Percentiles rank a stretch among this genome's conserved stretches.
Evolutionary conservation across 2,888 invertebrate species (phyloP).

Genomic region (Tipula vernalis): DNA sequence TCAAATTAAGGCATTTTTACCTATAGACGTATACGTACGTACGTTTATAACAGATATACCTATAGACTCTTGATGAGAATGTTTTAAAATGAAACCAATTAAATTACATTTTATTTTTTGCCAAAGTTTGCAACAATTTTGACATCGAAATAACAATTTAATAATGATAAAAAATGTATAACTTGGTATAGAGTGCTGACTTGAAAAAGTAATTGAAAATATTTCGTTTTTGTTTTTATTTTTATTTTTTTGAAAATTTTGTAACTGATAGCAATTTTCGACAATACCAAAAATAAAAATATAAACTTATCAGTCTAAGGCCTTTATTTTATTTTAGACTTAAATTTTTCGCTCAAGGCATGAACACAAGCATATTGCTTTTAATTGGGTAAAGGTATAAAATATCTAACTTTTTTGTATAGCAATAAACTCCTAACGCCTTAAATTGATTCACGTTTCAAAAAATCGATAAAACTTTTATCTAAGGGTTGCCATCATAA

Average conservation of each 20-base stretch:
- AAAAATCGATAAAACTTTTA: background rate
- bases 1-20: background rate
- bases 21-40: background rate
- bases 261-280: background rate
- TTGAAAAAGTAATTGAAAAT: background rate
- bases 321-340: background rate
- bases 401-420: background rate
- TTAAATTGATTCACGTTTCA: background rate
- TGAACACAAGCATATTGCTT: background rate
- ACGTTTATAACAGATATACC: background rate
- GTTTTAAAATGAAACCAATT: background rate
- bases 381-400: background rate
- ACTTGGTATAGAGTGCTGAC: background rate
- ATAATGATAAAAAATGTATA: background rate
- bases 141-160: background rate
- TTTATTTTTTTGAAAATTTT: background rate
- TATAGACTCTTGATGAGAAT: background rate
- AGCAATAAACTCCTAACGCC: background rate
- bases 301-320: background rate
- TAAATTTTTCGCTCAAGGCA: background rate
- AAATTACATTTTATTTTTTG: background rate
- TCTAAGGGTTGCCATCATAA: background rate
- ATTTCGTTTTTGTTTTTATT: background rate
- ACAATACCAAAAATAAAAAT: background rate
- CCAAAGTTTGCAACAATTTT: background rate